Percentiles rank a stretch among this genome's conserved stretches.
phyloP scores from a whole-genome alignment of 2,113 vertebrate genomes.

The Anguilla rostrata region DNA sequence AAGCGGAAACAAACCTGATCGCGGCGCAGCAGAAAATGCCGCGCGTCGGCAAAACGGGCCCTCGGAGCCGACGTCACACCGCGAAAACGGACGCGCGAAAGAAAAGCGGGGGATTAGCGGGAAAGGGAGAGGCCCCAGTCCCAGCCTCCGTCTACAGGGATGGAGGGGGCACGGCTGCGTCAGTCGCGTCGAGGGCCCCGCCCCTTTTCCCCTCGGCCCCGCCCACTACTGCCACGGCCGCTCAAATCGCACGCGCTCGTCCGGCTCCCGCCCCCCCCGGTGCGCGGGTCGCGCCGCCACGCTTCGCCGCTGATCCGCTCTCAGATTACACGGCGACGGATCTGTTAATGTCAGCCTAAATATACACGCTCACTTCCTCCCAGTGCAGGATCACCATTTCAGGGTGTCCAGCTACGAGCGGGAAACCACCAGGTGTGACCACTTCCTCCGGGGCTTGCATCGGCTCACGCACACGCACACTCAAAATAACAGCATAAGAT shows the following conservation, averaged over 20 bases:
- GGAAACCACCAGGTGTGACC: not conserved
- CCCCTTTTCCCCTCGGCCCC: not conserved
- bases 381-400: conserved; percentile 15
- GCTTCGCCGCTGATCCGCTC: conserved; percentile 36
- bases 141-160: not conserved
- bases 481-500: too few relatives aligned
- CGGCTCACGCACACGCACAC: not conserved
- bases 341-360: conserved; percentile 47
- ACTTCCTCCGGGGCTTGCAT: not conserved
- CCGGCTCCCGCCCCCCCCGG: not conserved
- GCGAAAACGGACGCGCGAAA: not conserved
- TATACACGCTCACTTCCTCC: conserved; percentile 41
- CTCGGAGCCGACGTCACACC: not conserved
- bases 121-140: not conserved
- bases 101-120: not conserved
- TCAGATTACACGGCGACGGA: conserved; percentile 29
- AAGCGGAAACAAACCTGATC: not conserved
- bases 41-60: not conserved
- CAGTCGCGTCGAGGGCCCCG: not conserved
- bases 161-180: not conserved
- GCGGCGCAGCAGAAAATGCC: not conserved
- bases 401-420: not conserved
- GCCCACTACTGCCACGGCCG: not conserved
- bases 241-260: not conserved
- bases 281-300: not conserved